Evolutionary conservation across 2,113 vertebrate species (phyloP).

Genomic region (Physeter macrocephalus): DNA sequence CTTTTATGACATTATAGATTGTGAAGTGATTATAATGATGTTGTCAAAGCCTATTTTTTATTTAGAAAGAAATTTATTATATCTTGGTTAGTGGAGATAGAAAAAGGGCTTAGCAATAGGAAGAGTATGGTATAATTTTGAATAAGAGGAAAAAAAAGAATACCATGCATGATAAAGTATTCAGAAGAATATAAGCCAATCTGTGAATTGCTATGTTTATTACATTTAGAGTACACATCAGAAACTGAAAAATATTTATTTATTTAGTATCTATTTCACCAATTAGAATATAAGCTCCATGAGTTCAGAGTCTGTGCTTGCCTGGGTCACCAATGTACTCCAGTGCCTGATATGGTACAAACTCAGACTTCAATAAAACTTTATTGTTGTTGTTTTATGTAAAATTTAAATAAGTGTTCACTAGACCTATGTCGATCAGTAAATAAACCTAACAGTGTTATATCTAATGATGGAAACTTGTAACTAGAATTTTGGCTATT

Average conservation of each 20-base stretch:
- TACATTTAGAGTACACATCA: background rate
- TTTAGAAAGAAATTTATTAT: background rate
- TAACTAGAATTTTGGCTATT: background rate
- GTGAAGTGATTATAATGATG: background rate
- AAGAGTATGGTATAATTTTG: background rate
- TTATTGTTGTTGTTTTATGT: background rate
- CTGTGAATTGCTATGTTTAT: background rate
- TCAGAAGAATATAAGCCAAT: background rate
- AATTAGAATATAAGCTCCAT: background rate
- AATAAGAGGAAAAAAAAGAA: background rate
- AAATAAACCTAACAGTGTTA: background rate
- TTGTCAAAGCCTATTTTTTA: background rate
- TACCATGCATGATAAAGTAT: background rate
- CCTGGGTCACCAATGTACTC: background rate
- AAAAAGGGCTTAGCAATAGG: background rate
- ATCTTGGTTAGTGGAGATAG: background rate
- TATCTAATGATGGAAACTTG: background rate
- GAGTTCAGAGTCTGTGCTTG: background rate
- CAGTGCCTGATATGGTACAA: background rate
- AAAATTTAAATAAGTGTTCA: background rate
- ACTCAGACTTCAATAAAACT: background rate
- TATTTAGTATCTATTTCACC: background rate
- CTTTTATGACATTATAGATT: background rate
- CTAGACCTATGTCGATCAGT: background rate
- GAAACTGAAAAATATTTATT: background rate